Percentiles rank a stretch among this genome's conserved stretches.
phyloP scores from a whole-genome alignment of 2,797 vertebrate species.

The Hypotaenidia philippensis region DNA sequence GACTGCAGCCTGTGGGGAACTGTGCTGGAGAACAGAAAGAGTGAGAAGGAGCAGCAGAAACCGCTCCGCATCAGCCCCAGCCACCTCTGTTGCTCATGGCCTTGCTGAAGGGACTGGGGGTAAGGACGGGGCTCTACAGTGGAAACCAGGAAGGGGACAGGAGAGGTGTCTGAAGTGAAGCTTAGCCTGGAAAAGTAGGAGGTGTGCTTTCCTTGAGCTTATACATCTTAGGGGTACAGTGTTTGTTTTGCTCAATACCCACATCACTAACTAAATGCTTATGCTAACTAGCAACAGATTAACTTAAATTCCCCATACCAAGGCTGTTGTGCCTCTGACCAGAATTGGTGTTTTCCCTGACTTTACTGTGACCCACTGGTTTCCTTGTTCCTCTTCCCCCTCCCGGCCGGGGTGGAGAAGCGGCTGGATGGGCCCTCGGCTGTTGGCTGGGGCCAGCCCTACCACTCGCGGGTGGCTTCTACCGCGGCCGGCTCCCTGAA shows the following conservation, averaged over 20 bases:
- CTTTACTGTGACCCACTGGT: fast-evolving
- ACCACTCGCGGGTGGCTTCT: fast-evolving
- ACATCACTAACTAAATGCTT: not conserved
- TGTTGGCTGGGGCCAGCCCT: not conserved
- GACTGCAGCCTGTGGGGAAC: fast-evolving
- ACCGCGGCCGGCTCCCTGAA: fast-evolving
- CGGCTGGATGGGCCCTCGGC: fast-evolving
- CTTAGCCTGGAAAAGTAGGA: fast-evolving
- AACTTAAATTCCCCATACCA: not conserved
- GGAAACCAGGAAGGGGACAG: fast-evolving
- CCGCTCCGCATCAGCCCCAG: fast-evolving
- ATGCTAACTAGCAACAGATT: not conserved
- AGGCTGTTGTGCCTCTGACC: fast-evolving
- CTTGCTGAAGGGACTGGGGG: fast-evolving
- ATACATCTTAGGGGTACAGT: fast-evolving
- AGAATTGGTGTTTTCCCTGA: not conserved
- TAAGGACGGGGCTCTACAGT: fast-evolving
- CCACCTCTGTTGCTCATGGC: fast-evolving
- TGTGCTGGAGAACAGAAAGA: fast-evolving
- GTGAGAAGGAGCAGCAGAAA: fast-evolving
- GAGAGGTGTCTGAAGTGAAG: fast-evolving
- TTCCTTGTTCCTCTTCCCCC: fast-evolving
- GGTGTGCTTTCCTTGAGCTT: fast-evolving
- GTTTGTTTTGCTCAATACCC: not conserved
- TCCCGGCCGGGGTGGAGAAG: fast-evolving